phyloP scores from a whole-genome alignment of 2,797 vertebrate species.

The Gambelia wislizenii region DNA sequence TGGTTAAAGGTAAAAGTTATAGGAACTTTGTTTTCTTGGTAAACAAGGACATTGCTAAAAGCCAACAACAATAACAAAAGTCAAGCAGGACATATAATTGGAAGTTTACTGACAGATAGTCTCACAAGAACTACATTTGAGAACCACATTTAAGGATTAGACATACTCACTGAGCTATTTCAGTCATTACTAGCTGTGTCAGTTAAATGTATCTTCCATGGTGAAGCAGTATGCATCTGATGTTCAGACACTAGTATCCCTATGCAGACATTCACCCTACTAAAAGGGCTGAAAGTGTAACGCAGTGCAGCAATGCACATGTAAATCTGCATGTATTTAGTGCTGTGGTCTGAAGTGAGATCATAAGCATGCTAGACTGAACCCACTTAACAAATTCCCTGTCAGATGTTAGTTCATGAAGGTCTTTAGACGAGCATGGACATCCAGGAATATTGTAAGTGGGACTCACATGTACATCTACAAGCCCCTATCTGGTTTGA shows the following conservation, averaged over 20 bases:
- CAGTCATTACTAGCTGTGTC: neutral
- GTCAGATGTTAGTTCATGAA: neutral
- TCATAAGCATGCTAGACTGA: neutral
- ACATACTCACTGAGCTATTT: neutral
- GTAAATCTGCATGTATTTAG: neutral
- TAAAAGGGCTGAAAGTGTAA: neutral
- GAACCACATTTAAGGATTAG: neutral
- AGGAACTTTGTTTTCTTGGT: neutral
- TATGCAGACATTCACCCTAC: neutral
- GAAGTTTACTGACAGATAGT: neutral
- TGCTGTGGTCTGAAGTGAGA: neutral
- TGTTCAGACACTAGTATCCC: neutral
- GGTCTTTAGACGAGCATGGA: neutral
- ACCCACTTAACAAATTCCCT: neutral
- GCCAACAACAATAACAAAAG: neutral
- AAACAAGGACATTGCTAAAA: neutral
- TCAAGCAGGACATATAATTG: neutral
- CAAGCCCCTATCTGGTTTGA: neutral
- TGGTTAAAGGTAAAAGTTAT: neutral
- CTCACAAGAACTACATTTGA: neutral
- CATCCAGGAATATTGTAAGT: neutral
- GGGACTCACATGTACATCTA: neutral
- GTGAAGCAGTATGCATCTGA: neutral
- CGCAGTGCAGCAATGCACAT: neutral
- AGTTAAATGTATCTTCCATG: neutral